Percentiles rank a stretch among this genome's conserved stretches.
Conservation (phyloP, 2,888 invertebrate genomes). For the Stenolophus ochropezus region DNA sequence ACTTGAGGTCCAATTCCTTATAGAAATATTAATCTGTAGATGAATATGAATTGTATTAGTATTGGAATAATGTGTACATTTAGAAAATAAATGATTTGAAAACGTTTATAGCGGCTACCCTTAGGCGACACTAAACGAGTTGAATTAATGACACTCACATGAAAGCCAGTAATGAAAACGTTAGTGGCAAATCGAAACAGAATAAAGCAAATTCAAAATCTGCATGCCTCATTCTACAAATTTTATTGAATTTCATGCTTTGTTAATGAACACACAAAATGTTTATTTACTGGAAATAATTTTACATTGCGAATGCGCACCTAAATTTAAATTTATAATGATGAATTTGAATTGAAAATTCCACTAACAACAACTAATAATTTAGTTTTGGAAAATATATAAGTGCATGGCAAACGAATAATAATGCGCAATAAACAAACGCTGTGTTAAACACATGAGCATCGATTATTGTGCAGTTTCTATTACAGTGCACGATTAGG, state of each 20-base stretch:
- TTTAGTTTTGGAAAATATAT: neutral
- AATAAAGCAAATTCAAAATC: constrained; percentile 33
- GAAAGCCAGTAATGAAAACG: constrained; percentile 21
- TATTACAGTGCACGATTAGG: too few species aligned
- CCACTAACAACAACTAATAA: neutral
- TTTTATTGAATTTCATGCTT: constrained; percentile 32
- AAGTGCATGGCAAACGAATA: neutral
- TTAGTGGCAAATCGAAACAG: constrained; percentile 10
- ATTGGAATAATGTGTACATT: neutral
- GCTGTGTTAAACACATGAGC: neutral
- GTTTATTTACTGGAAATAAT: constrained; percentile 33
- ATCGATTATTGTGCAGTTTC: neutral
- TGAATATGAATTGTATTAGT: too few species aligned
- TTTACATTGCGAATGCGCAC: neutral
- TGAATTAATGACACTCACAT: constrained; percentile 1
- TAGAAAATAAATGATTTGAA: constrained; percentile 21
- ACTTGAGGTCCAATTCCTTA: too few species aligned
- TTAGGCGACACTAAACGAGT: neutral
- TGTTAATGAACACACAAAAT: constrained; percentile 39
- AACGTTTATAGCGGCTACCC: neutral
- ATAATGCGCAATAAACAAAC: neutral
- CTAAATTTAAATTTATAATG: constrained; percentile 14
- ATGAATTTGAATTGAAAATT: constrained; percentile 9
- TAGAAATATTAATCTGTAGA: too few species aligned
- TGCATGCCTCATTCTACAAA: constrained; percentile 1